A percentile compares a stretch with the other conserved stretches of the same genome.
Conservation (phyloP, 2,888 invertebrate species). For the Anoplius nigerrimus region DNA sequence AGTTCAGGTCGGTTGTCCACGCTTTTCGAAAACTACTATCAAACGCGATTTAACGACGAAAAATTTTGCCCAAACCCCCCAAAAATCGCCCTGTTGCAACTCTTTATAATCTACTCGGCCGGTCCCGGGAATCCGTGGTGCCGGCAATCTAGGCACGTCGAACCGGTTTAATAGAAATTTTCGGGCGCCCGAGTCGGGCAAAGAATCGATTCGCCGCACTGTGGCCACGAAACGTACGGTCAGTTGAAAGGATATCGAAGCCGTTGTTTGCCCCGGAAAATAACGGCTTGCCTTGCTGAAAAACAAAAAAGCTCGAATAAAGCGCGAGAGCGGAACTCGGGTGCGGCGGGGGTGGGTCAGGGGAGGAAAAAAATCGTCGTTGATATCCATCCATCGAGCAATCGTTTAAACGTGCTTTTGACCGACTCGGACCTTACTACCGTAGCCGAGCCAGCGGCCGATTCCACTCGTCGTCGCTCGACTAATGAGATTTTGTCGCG, state of each 20-base stretch:
- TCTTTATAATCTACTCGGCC: too few relatives aligned
- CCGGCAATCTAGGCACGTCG: slow-evolving; percentile 23
- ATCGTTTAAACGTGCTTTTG: too few relatives aligned
- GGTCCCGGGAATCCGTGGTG: not conserved
- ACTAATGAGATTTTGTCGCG: too few relatives aligned
- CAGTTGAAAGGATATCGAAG: slow-evolving; percentile 34
- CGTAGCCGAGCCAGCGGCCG: not conserved
- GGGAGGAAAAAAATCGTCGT: too few relatives aligned
- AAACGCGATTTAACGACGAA: too few relatives aligned
- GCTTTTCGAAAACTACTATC: slow-evolving; percentile 16
- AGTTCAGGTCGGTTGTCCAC: slow-evolving; percentile 47
- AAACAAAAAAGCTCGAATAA: slow-evolving; percentile 2
- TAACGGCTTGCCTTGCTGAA: slow-evolving; percentile 13
- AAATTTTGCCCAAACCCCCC: too few relatives aligned
- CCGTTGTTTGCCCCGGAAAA: slow-evolving; percentile 19
- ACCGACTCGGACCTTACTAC: too few relatives aligned
- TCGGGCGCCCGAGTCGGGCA: slow-evolving; percentile 21
- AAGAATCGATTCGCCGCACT: slow-evolving; percentile 8
- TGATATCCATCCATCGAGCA: too few relatives aligned
- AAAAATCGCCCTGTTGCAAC: too few relatives aligned
- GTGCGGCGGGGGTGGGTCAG: too few relatives aligned
- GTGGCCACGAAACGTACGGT: not conserved
- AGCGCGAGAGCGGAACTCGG: slow-evolving; percentile 4
- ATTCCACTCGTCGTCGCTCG: slow-evolving; percentile 18
- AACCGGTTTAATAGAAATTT: slow-evolving; percentile 40